Evolutionary conservation across 92 coral and sea anemone genomes (phyloP).

Genomic region (Heliopora coerulea): DNA sequence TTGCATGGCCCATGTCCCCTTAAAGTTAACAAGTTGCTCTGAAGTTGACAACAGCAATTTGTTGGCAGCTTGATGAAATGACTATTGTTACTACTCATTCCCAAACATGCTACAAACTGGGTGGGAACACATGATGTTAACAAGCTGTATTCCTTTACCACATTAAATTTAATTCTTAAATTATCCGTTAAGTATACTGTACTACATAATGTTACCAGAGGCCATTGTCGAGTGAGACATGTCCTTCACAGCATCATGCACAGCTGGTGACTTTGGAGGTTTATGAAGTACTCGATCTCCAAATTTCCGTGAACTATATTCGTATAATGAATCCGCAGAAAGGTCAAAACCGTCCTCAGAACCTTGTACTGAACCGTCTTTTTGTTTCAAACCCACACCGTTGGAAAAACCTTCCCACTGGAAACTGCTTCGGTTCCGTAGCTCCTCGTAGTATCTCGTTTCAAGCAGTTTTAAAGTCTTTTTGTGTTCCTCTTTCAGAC

Average conservation of each 20-base stretch:
- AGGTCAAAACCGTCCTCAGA: background rate
- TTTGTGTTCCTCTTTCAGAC: constrained; percentile 81
- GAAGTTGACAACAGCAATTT: no score
- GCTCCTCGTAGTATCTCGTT: constrained; percentile 74
- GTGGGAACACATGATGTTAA: no score
- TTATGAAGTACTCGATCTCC: background rate
- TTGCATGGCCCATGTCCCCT: no score
- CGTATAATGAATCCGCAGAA: background rate
- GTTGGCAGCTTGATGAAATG: no score
- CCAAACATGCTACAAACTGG: no score
- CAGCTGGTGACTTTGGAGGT: constrained; percentile 23
- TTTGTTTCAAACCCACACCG: constrained; percentile 23
- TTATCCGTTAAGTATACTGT: no score
- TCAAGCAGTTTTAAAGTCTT: constrained; percentile 83
- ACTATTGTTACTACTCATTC: no score
- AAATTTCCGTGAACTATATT: background rate
- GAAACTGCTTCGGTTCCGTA: constrained; percentile 51
- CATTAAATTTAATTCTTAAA: no score
- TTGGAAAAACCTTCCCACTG: constrained; percentile 37
- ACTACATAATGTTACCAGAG: background rate
- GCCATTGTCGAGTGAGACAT: background rate
- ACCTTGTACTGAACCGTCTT: background rate
- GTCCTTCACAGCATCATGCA: constrained; percentile 28
- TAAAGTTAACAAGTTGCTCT: no score
- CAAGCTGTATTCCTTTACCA: no score